Percentiles rank a stretch among this genome's conserved stretches.
Evolutionary conservation across 2,888 invertebrate species (phyloP).

Genomic region (Yponomeuta evonymella): DNA sequence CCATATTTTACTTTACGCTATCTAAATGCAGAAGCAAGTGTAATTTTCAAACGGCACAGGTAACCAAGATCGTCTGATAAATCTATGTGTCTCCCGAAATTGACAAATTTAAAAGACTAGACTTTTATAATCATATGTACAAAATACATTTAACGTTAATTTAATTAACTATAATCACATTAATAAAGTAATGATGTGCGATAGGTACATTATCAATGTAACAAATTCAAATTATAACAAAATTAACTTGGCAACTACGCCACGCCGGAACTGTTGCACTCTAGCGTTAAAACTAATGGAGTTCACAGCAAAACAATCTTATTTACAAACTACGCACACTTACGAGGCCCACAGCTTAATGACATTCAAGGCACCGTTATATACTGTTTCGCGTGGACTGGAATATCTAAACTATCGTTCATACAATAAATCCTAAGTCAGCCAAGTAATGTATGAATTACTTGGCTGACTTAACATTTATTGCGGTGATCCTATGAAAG

Average conservation of each 20-base stretch:
- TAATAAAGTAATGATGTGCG: neutral
- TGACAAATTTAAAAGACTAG: constrained; percentile 15
- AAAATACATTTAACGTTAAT: constrained; percentile 8
- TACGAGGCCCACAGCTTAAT: constrained; percentile 9
- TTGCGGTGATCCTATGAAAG: neutral
- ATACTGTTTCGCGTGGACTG: neutral
- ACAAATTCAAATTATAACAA: neutral
- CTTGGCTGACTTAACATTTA: neutral
- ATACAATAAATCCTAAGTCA: neutral
- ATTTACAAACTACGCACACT: constrained; percentile 7
- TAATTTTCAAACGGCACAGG: neutral
- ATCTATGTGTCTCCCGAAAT: constrained; percentile 1
- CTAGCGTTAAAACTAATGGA: neutral
- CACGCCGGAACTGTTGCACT: neutral
- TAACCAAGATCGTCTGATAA: neutral
- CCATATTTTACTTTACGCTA: neutral
- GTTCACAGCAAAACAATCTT: neutral
- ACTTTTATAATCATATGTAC: constrained; percentile 6
- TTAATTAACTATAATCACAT: constrained; percentile 13
- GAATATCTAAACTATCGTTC: neutral
- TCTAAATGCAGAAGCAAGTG: neutral
- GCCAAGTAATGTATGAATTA: neutral
- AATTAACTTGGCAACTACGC: neutral
- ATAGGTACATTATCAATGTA: neutral
- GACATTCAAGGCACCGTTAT: constrained; percentile 15